Evolutionary conservation across 2,797 vertebrate genomes (phyloP).

Genomic region (Diglossa cyanea): DNA sequence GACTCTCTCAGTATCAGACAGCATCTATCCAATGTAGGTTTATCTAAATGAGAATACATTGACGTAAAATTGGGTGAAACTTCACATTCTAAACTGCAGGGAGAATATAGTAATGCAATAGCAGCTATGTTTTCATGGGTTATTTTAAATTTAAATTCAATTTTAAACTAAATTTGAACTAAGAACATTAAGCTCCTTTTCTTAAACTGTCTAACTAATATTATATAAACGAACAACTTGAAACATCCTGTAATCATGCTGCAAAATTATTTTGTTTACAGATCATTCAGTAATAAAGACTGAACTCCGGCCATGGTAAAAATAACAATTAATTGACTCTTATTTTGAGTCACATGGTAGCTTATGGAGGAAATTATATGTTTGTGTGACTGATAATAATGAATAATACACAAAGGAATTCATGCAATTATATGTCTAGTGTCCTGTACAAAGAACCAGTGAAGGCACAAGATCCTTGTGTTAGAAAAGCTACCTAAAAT

Average conservation of each 20-base stretch:
- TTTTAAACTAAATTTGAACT: not conserved
- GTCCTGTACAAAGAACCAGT: slow-evolving; percentile 29
- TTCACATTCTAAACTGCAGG: not conserved
- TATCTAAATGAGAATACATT: not conserved
- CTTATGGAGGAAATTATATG: slow-evolving; percentile 7
- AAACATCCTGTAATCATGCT: not conserved
- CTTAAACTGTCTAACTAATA: not conserved
- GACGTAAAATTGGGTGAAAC: not conserved
- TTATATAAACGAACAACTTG: not conserved
- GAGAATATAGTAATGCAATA: not conserved
- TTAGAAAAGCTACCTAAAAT: slow-evolving; percentile 33
- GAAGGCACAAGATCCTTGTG: not conserved
- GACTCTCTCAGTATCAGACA: not conserved
- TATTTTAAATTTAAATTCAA: not conserved
- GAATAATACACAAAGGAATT: slow-evolving; percentile 45
- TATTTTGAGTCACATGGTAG: slow-evolving; percentile 1
- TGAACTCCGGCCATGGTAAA: not conserved
- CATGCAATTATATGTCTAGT: slow-evolving; percentile 30
- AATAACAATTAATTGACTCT: slow-evolving; percentile 50
- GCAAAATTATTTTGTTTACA: slow-evolving; percentile 44
- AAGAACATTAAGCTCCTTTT: not conserved
- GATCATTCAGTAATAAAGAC: not conserved
- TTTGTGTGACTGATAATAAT: slow-evolving; percentile 17
- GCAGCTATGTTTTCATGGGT: not conserved
- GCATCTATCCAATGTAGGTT: not conserved